Base-by-base conservation (phyloP, 2,797 vertebrate genomes). In the Phoeniculus purpureus region DNA sequence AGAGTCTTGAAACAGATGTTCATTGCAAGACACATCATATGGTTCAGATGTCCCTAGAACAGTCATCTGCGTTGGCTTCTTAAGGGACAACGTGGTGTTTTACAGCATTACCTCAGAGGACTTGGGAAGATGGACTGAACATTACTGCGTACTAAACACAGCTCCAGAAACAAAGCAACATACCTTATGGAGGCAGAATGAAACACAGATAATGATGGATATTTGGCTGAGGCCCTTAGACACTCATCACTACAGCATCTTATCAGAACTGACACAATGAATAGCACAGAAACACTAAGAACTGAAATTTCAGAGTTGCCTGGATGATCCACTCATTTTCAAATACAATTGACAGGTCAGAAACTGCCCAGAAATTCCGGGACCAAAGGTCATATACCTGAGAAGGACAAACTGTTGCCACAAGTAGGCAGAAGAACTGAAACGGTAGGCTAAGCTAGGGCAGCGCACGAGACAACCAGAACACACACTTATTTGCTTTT, bases 1-100 rank as follows among this genome's bases (percentile, higher is more conserved):
- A 32, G 45, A 88, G 83, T 91, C 79, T 94, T 82, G 61, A 72
- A 86, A 93, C 47, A 95, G 55, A 79, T 94, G 84, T 87, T 91
- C 56, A 77, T 70, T 40, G 75, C 87, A 87, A 81, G 85, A 85
- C 73, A 94, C 70, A 92, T 88, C 62, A 52, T 65, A 76, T 26
- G 48, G 81, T 81, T 94, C 60, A 43, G 73, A 90, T 85, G 75
- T 87, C 72, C 80, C 80, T 76, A 8, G 2, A 75, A 60, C 10
- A 76, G 40, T 40, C 47, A 68, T 75, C 85, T 94, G 81, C 90
- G 51, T 86, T 87, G 80, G 84, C 17, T 59, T 92, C 68, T 67
- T 85, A 68, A 76, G 65, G 64, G 32, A 66, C 78, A 92, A 90
- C 3, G 2, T 55, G 64, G 62, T 92, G 85, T 59, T 96, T 95